These are phyloP conservation scores for Saccostrea cuccullata DNA, from an alignment of 1,140 invertebrate genomes.

Conservation along the genomic window DNA sequence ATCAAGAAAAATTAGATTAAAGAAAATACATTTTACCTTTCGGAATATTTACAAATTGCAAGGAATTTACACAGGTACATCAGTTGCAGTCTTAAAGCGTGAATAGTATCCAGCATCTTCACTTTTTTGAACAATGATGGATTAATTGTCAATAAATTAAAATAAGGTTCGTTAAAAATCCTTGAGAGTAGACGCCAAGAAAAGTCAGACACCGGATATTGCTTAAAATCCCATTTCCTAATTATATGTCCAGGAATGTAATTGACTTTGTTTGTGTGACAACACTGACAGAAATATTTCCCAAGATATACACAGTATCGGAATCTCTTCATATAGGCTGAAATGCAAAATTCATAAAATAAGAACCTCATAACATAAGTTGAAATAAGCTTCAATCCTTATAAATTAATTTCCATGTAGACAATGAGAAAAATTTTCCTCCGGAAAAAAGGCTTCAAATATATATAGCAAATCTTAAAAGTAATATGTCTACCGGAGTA, in stretches of 20 bases:
- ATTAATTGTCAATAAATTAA: constrained; percentile 84
- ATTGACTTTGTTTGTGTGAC: constrained; percentile 88
- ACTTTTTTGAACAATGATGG: constrained; percentile 83
- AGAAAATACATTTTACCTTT: constrained; percentile 60
- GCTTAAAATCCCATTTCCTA: constrained; percentile 86
- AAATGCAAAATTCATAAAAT: constrained; percentile 51
- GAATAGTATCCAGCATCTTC: constrained; percentile 82
- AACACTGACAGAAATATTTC: constrained; percentile 93
- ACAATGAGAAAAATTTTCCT: no score
- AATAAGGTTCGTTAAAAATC: constrained; percentile 89
- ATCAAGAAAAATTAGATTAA: no score
- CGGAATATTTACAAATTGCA: constrained; percentile 70
- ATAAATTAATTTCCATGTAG: no score
- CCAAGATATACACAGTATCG: constrained; percentile 91
- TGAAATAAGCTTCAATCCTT: no score
- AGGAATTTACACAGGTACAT: constrained; percentile 85
- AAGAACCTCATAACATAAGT: no score
- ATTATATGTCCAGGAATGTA: constrained; percentile 89
- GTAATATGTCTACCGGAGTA: no score
- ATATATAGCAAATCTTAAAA: no score
- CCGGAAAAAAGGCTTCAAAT: no score
- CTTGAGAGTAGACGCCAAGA: constrained; percentile 87
- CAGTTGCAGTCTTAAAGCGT: constrained; percentile 83
- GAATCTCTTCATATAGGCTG: constrained; percentile 84
- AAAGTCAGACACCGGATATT: constrained; percentile 89